Percentiles rank a stretch among this genome's conserved stretches.
Evolutionary conservation across 2,113 vertebrate species (phyloP).

Genomic region (Sylvietta virens): DNA sequence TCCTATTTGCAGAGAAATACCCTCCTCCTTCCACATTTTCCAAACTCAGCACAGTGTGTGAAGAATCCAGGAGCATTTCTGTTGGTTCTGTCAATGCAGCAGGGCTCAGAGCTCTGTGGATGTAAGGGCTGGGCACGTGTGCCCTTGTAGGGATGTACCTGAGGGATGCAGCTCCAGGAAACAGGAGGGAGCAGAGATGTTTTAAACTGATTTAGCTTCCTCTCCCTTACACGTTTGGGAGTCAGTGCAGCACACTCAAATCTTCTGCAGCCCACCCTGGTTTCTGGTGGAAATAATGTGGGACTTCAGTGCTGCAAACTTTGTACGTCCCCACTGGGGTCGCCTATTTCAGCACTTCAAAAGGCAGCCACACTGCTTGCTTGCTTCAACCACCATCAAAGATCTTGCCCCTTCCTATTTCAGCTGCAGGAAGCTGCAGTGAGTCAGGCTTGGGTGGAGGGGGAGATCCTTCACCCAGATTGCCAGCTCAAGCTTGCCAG

Average conservation of each 20-base stretch:
- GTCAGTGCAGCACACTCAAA: neutral
- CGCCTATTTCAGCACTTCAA: neutral
- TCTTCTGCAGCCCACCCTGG: neutral
- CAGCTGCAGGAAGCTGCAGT: neutral
- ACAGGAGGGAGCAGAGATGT: neutral
- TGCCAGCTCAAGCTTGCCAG: slow-evolving; percentile 35
- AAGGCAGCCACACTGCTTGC: neutral
- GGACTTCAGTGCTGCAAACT: neutral
- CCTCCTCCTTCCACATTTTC: neutral
- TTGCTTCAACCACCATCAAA: neutral
- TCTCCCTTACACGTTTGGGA: neutral
- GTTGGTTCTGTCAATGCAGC: neutral
- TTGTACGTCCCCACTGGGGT: neutral
- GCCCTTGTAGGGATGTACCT: neutral
- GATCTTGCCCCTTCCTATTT: neutral
- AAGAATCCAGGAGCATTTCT: neutral
- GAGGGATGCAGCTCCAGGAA: neutral
- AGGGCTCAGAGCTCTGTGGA: accelerated
- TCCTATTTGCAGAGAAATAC: neutral
- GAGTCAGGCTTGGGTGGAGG: slow-evolving; percentile 54
- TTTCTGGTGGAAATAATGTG: neutral
- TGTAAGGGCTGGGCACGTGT: neutral
- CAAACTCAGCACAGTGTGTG: neutral
- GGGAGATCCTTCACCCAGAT: slow-evolving; percentile 52
- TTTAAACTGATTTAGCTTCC: neutral